These are phyloP conservation scores for Athalia rosae DNA, from an alignment of 2,888 invertebrate genomes.

Conservation along the genomic window DNA sequence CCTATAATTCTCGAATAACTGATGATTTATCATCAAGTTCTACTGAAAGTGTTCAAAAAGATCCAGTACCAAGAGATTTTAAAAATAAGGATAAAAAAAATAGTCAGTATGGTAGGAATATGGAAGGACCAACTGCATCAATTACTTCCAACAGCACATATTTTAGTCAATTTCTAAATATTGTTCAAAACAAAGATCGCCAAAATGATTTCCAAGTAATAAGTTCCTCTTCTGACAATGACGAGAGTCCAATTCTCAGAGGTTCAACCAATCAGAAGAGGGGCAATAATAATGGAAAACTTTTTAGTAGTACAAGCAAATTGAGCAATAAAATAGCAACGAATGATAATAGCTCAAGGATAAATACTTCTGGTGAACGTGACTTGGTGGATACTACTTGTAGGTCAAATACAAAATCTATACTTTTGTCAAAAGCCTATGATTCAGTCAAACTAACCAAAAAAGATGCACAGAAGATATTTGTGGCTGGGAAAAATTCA, in stretches of 20 bases:
- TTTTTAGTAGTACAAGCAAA: not conserved
- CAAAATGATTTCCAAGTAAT: not conserved
- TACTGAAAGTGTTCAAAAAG: not conserved
- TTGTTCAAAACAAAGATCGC: not conserved
- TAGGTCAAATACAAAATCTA: not conserved
- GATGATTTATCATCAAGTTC: not conserved
- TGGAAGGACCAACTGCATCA: not conserved
- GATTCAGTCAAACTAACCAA: constrained; percentile 42
- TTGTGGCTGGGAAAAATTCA: constrained; percentile 55
- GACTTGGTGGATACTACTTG: not conserved
- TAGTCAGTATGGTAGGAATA: not conserved
- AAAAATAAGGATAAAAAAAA: not conserved
- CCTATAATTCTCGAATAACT: not conserved
- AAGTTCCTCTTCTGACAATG: constrained; percentile 12
- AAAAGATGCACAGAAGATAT: constrained; percentile 56
- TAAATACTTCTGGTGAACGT: not conserved
- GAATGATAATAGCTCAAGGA: not conserved
- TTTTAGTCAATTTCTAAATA: not conserved
- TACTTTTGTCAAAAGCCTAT: not conserved
- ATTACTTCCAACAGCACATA: constrained; percentile 21
- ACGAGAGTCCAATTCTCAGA: not conserved
- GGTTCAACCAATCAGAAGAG: not conserved
- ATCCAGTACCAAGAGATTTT: too few relatives aligned
- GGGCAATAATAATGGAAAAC: not conserved
- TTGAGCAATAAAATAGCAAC: not conserved